Conservation (phyloP, 2,797 vertebrate genomes). For the Dromococcyx pavoninus region DNA sequence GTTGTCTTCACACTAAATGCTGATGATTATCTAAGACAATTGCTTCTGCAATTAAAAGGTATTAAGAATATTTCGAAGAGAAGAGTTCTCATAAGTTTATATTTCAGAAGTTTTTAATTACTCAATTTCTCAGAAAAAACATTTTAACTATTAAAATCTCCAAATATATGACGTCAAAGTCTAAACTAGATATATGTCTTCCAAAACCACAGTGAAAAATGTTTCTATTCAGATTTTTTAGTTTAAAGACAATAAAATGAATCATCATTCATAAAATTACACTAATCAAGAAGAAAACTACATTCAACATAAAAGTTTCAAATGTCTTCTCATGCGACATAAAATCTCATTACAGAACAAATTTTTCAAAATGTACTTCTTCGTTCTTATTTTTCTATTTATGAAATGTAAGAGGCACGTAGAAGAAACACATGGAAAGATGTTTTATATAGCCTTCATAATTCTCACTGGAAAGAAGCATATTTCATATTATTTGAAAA, state of each 20-base stretch:
- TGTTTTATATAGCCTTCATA: background rate
- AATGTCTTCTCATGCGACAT: background rate
- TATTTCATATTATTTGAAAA: background rate
- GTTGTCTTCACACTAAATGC: background rate
- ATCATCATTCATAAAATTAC: background rate
- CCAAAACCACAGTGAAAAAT: background rate
- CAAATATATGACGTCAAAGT: background rate
- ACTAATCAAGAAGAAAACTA: background rate
- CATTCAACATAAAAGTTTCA: background rate
- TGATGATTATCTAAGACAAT: background rate
- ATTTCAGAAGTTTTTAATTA: background rate
- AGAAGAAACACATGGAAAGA: background rate
- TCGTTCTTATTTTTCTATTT: background rate
- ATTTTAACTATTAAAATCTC: background rate
- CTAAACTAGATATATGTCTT: background rate
- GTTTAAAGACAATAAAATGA: background rate
- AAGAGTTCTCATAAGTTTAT: background rate
- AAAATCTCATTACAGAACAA: background rate
- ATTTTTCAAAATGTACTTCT: background rate
- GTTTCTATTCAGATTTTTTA: background rate
- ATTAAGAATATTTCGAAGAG: background rate
- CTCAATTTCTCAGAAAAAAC: background rate
- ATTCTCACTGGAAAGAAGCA: background rate
- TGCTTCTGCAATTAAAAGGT: background rate
- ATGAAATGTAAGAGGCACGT: background rate